These are phyloP conservation scores for Dendrolimus kikuchii DNA, from an alignment of 1,140 invertebrate genomes.

Conservation along the genomic window DNA sequence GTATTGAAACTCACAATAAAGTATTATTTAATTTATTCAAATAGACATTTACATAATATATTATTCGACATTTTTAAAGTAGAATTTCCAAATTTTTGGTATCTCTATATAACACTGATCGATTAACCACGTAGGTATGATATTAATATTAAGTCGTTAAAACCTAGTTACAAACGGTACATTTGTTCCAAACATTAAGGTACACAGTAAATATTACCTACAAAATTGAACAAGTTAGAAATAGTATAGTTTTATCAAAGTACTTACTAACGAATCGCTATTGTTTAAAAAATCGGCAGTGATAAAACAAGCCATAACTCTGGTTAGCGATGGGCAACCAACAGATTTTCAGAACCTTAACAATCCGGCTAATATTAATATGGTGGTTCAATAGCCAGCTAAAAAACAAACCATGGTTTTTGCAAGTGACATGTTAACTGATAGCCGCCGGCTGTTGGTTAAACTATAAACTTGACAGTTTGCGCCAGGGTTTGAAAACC, in stretches of 20 bases:
- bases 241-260: constrained; percentile 70
- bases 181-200: constrained; percentile 67
- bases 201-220: constrained; percentile 69
- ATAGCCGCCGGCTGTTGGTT: no score
- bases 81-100: constrained; percentile 70
- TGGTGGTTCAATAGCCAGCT: no score
- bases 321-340: no score
- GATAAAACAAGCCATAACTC: constrained; percentile 51
- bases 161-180: constrained; percentile 64
- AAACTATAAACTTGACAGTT: no score
- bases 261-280: constrained; percentile 51
- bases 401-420: no score
- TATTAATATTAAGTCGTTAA: constrained; percentile 31
- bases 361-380: no score
- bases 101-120: constrained; percentile 61
- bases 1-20: constrained; percentile 54
- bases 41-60: constrained; percentile 64
- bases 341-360: no score
- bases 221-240: constrained; percentile 71
- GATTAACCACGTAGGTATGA: constrained; percentile 50
- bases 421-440: no score
- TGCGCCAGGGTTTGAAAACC: no score
- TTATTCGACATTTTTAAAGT: constrained; percentile 52
- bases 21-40: constrained; percentile 67
- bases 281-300: constrained; percentile 64